phyloP scores from a whole-genome alignment of 2,888 invertebrate species.

The Mylabris sibirica region DNA sequence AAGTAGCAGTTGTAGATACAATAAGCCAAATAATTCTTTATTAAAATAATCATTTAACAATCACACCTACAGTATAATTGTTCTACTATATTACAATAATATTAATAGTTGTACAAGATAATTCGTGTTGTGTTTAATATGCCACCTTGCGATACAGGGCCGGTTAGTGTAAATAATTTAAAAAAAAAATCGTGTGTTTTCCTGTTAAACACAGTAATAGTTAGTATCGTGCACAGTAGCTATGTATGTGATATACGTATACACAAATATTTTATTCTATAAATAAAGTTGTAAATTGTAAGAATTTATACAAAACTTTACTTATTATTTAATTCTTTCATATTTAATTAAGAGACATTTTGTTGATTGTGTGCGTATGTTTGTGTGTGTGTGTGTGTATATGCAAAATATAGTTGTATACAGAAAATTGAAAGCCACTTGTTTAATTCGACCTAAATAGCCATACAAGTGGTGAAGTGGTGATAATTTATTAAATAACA shows the following conservation, averaged over 20 bases:
- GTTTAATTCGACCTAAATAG: slow-evolving; percentile 40
- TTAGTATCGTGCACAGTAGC: slow-evolving; percentile 38
- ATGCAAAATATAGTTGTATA: not conserved
- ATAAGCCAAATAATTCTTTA: slow-evolving; percentile 42
- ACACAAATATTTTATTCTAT: slow-evolving; percentile 30
- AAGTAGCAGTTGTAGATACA: slow-evolving; percentile 49
- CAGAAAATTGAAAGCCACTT: slow-evolving; percentile 24
- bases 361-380: slow-evolving; percentile 17
- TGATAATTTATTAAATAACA: slow-evolving; percentile 40
- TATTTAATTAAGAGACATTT: slow-evolving; percentile 20
- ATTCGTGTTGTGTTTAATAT: slow-evolving; percentile 49
- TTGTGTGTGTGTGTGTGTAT: slow-evolving; percentile 26
- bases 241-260: slow-evolving; percentile 1
- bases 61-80: slow-evolving; percentile 31
- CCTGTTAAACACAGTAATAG: slow-evolving; percentile 46
- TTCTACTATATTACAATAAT: slow-evolving; percentile 47
- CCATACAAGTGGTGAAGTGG: slow-evolving; percentile 37
- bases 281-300: slow-evolving; percentile 26
- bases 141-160: slow-evolving; percentile 28
- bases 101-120: slow-evolving; percentile 55
- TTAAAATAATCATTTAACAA: slow-evolving; percentile 20
- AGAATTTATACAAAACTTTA: slow-evolving; percentile 29
- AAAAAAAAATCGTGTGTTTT: slow-evolving; percentile 45
- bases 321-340: slow-evolving; percentile 10
- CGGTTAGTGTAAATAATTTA: slow-evolving; percentile 40